These are phyloP conservation scores for Cassiopea andromeda DNA, from an alignment of 30 jellyfish, hydroid and myxozoan genomes.

Conservation along the genomic window DNA sequence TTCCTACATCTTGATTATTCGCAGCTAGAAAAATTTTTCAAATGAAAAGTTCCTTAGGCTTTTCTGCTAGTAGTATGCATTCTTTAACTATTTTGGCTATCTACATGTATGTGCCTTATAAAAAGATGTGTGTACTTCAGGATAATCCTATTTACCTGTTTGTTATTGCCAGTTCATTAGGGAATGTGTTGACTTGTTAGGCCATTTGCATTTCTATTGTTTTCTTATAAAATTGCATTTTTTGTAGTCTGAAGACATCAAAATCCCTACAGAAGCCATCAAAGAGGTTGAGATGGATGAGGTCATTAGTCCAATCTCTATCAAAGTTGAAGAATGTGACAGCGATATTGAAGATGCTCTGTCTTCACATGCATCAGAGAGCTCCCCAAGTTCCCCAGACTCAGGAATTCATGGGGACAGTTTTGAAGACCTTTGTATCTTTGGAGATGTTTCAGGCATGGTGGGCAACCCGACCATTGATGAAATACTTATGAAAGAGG, in stretches of 20 bases:
- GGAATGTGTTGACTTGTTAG: too few species aligned
- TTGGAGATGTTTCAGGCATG: conserved; percentile 92
- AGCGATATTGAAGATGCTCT: conserved; percentile 85
- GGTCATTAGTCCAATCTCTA: conserved; percentile 48
- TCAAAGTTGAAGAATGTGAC: conserved; percentile 94
- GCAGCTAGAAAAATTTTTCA: too few species aligned
- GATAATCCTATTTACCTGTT: too few species aligned
- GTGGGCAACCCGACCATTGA: conserved; percentile 98
- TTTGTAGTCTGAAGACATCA: conserved; percentile 65
- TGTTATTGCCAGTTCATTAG: too few species aligned
- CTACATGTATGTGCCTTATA: too few species aligned
- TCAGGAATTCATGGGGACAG: conserved; percentile 73
- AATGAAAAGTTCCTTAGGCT: too few species aligned
- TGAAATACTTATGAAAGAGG: conserved; percentile 75
- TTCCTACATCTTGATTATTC: too few species aligned
- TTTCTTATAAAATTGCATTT: neutral
- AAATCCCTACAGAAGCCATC: conserved; percentile 54
- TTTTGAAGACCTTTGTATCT: conserved; percentile 79
- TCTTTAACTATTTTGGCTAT: too few species aligned
- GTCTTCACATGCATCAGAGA: conserved; percentile 88
- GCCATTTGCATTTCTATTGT: too few species aligned
- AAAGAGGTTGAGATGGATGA: conserved; percentile 53
- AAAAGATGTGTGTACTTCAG: too few species aligned
- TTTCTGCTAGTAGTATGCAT: too few species aligned
- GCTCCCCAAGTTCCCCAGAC: conserved; percentile 93